Base-by-base conservation (phyloP, 2,888 invertebrate species). In the Biston stratarius region DNA sequence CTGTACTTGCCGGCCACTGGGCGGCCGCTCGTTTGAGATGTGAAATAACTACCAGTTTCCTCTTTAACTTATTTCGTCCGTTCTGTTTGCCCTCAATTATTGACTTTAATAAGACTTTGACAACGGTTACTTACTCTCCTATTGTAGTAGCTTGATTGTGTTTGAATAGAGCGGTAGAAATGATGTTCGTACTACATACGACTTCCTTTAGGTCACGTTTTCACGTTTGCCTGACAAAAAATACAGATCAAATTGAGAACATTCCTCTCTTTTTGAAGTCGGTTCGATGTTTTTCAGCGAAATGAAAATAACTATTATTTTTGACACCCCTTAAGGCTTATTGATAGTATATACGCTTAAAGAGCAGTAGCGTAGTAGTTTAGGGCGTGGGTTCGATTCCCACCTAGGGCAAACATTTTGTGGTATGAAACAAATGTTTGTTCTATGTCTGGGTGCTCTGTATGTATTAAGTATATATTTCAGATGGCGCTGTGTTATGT, bases 61-160 rank as follows among this genome's bases (percentile, higher is more conserved):
- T 87, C 77, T 80, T 82, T 83, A 82, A 81, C 77, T 85, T 86
- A 87, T 84, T 86, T 85, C 78, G 86, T 83, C 74, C 76, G 81
- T 81, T 63, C 71, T 87, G 83, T 88, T 87, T 87, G 85, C 77
- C 79, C 79, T 84, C 85, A 83, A 83, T 88, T 87, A 87, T 88
- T 88, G 87, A 86, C 87, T 87, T 85, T 87, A 87, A 86, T 86
- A 88, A 83, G 83, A 77, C 84, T 81, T 84, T 82, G 86, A 83
- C 83, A 81, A 84, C 85, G 77, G 81, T 81, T 75, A 81, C 77
- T 78, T 78, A 62, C 42, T 34, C 47, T 58, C 5, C 62, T 58
- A 62, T 58, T 62, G 58, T 67, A 49, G 33, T 15, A 48, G 12
- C 48, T 44, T 45, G n/a, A 62, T 59, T 59, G 36, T 70, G 62